Conservation (phyloP, 2,888 invertebrate genomes). For the Nemotelus pantherinus region DNA sequence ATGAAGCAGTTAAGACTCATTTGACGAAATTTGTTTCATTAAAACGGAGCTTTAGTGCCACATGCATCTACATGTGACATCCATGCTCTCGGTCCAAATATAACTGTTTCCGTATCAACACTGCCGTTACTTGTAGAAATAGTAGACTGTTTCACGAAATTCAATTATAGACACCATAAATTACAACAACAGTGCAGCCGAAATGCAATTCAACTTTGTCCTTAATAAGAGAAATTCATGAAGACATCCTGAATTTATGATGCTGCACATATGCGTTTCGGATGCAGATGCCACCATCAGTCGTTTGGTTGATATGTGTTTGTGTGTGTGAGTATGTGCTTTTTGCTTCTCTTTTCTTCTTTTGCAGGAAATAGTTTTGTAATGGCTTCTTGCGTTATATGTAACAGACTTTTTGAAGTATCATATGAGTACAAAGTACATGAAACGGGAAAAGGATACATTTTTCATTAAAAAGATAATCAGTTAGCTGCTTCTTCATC, state of each 20-base stretch:
- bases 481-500: no score
- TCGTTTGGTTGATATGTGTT: constrained; percentile 7
- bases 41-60: no score
- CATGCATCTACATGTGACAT: no score
- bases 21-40: no score
- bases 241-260: constrained; percentile 33
- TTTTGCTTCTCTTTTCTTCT: constrained; percentile 3
- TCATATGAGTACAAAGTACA: not conserved
- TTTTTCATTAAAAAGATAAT: not conserved
- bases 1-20: no score
- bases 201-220: constrained; percentile 33
- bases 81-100: no score
- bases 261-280: constrained; percentile 23
- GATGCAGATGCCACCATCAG: constrained; percentile 27
- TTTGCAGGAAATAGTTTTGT: not conserved
- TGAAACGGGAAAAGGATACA: constrained; percentile 6
- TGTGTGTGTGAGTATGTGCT: constrained; percentile 7
- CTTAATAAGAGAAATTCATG: constrained; percentile 35
- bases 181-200: constrained; percentile 17
- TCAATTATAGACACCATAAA: constrained; percentile 32
- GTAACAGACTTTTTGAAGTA: no score
- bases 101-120: not conserved
- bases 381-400: not conserved
- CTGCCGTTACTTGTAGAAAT: not conserved
- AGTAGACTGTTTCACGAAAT: constrained; percentile 15